Conservation (phyloP, 2,888 invertebrate genomes). For the Parnassius mnemosyne region DNA sequence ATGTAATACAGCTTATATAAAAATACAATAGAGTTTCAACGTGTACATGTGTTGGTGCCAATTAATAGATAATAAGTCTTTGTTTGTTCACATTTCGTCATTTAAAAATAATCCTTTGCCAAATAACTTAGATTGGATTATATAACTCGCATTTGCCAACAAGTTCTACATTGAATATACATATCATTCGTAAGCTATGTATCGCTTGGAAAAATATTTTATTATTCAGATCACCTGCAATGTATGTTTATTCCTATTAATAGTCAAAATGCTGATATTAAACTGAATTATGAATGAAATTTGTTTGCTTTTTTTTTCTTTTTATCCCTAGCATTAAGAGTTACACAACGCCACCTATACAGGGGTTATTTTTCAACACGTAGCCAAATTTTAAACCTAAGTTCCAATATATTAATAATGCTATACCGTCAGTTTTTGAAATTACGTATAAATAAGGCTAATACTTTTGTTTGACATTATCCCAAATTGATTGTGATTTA, state of each 20-base stretch:
- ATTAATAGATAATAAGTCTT: constrained; percentile 48
- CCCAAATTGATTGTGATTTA: no score
- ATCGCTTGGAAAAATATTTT: constrained; percentile 47
- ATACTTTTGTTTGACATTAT: no score
- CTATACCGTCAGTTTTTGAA: no score
- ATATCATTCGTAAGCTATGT: constrained; percentile 24
- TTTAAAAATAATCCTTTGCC: constrained; percentile 8
- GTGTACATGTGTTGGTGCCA: constrained; percentile 53
- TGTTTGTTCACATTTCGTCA: constrained; percentile 32
- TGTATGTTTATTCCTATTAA: constrained; percentile 50
- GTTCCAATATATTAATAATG: no score
- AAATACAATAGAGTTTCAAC: constrained; percentile 5
- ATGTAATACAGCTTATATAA: not conserved
- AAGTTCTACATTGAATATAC: constrained; percentile 14
- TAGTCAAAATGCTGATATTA: constrained; percentile 51
- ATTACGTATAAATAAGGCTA: no score
- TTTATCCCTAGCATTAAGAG: no score
- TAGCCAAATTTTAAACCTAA: no score
- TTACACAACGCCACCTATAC: no score
- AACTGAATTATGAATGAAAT: constrained; percentile 32
- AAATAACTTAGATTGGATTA: not conserved
- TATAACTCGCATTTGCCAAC: constrained; percentile 7
- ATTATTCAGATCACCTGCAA: constrained; percentile 43
- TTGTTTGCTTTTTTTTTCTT: constrained; percentile 2
- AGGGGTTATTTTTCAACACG: no score